phyloP scores from a whole-genome alignment of 2,888 invertebrate genomes.

The Pachliopta kotzebuea region DNA sequence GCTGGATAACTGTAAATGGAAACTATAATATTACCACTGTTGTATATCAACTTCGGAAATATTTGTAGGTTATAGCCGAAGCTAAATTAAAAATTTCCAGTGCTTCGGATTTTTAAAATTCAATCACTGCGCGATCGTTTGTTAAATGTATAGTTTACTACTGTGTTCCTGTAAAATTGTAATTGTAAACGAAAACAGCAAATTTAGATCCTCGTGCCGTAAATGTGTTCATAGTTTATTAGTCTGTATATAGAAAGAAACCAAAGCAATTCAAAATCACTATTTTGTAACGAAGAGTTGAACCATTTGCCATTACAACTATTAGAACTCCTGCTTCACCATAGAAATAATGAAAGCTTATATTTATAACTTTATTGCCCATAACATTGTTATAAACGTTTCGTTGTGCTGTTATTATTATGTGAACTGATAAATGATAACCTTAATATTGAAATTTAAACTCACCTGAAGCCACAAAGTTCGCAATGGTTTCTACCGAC shows the following conservation, averaged over 20 bases:
- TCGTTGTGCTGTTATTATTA: too few relatives aligned
- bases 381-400: too few relatives aligned
- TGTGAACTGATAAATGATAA: too few relatives aligned
- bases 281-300: neutral
- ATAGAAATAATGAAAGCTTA: neutral
- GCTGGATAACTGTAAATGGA: slow-evolving; percentile 75
- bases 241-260: neutral
- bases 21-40: slow-evolving; percentile 19
- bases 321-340: neutral
- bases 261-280: neutral
- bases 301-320: neutral
- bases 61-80: neutral
- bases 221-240: neutral
- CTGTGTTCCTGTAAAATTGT: too few relatives aligned
- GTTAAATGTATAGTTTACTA: too few relatives aligned
- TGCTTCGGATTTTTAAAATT: neutral
- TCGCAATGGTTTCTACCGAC: slow-evolving; percentile 85
- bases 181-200: neutral
- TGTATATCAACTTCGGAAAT: neutral
- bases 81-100: neutral
- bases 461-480: slow-evolving; percentile 83
- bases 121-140: too few relatives aligned
- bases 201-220: neutral
- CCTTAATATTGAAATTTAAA: neutral
- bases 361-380: too few relatives aligned